A percentile compares a stretch with the other conserved stretches of the same genome.
Evolutionary conservation across 2,888 invertebrate genomes (phyloP).

Genomic region (Leptinotarsa juncta): DNA sequence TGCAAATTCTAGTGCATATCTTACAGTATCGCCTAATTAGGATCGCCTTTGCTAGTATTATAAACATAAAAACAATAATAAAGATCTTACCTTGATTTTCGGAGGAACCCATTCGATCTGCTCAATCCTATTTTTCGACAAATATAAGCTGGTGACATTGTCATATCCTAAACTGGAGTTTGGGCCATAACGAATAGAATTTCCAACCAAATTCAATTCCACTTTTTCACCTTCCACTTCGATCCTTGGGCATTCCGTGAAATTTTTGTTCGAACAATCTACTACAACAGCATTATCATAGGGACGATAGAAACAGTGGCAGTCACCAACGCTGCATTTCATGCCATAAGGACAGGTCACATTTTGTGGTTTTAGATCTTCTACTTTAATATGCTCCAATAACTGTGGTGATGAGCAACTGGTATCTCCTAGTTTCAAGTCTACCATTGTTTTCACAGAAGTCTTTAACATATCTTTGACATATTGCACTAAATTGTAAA

Average conservation of each 20-base stretch:
- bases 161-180: slow-evolving; percentile 62
- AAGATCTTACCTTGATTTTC: slow-evolving; percentile 43
- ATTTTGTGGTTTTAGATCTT: slow-evolving; percentile 63
- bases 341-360: slow-evolving; percentile 67
- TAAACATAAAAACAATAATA: background rate
- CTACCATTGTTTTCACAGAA: slow-evolving; percentile 43
- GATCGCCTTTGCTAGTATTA: background rate
- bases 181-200: slow-evolving; percentile 45
- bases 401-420: slow-evolving; percentile 22
- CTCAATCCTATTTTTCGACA: slow-evolving; percentile 53
- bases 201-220: slow-evolving; percentile 53
- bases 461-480: slow-evolving; percentile 64
- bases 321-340: slow-evolving; percentile 67
- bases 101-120: slow-evolving; percentile 49
- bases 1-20: background rate
- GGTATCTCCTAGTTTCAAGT: slow-evolving; percentile 42
- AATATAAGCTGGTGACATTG: slow-evolving; percentile 67
- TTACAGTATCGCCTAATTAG: background rate
- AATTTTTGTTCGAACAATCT: slow-evolving; percentile 68
- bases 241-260: slow-evolving; percentile 65
- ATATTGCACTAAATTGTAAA: slow-evolving; percentile 70
- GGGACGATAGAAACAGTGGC: slow-evolving; percentile 68
- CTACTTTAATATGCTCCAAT: slow-evolving; percentile 46
- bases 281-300: slow-evolving; percentile 66
- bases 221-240: slow-evolving; percentile 30